Percentiles rank a stretch among this genome's conserved stretches.
Conservation (phyloP, 2,888 invertebrate species). For the Scrobipalpa atriplicella region DNA sequence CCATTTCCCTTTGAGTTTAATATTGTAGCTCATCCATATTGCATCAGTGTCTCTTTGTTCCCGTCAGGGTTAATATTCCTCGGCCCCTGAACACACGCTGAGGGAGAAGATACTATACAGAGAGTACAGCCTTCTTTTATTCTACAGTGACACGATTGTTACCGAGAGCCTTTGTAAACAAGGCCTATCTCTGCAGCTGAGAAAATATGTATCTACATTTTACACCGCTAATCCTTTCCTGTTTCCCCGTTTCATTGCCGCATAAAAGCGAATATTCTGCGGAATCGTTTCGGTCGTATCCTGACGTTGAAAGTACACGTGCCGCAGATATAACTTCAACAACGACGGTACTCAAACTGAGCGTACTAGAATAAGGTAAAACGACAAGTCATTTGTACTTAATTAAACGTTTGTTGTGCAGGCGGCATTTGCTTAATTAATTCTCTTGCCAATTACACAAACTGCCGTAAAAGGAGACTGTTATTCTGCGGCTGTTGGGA, state of each 20-base stretch:
- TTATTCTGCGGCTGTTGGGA: not conserved
- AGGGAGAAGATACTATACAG: constrained; percentile 37
- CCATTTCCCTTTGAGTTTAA: constrained; percentile 28
- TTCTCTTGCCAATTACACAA: constrained; percentile 21
- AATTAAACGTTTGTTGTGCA: constrained; percentile 28
- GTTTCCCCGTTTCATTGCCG: constrained; percentile 14
- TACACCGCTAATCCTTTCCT: constrained; percentile 24
- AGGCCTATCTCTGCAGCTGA: constrained; percentile 27
- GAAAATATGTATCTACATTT: constrained; percentile 25
- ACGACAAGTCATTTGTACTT: constrained; percentile 25
- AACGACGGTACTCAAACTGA: constrained; percentile 9
- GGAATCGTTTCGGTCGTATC: constrained; percentile 5
- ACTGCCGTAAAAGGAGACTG: constrained; percentile 4
- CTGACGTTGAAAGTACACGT: not conserved
- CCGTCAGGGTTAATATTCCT: constrained; percentile 37
- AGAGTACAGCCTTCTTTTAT: constrained; percentile 41
- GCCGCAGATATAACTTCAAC: not conserved
- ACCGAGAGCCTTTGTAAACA: constrained; percentile 40
- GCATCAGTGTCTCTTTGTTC: constrained; percentile 35
- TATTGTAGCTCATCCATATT: constrained; percentile 32
- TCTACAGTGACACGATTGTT: constrained; percentile 42
- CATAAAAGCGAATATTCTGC: constrained; percentile 13
- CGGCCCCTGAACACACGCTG: constrained; percentile 35
- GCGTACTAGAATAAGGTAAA: constrained; percentile 18
- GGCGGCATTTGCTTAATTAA: constrained; percentile 28